A percentile compares a stretch with the other conserved stretches of the same genome.
Evolutionary conservation across 2,888 invertebrate species (phyloP).

Genomic region (Latheticus oryzae): DNA sequence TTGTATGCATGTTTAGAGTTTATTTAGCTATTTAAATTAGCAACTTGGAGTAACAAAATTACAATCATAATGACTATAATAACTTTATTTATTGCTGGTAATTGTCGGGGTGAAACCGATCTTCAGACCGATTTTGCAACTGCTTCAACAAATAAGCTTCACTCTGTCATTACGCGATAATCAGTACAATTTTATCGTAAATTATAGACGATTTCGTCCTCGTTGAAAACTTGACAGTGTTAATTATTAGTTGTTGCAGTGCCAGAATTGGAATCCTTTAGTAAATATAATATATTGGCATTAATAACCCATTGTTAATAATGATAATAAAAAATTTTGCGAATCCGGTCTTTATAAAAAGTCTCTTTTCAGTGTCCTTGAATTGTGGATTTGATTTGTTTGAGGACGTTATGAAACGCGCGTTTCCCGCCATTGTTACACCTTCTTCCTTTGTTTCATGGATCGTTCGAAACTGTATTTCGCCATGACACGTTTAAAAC

Average conservation of each 20-base stretch:
- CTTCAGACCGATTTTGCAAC: slow-evolving; percentile 22
- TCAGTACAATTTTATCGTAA: slow-evolving; percentile 18
- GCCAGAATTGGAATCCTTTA: too few species aligned
- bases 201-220: slow-evolving; percentile 24
- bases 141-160: slow-evolving; percentile 26
- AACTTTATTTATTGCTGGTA: slow-evolving; percentile 36
- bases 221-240: slow-evolving; percentile 1
- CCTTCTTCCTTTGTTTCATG: slow-evolving; percentile 57
- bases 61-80: slow-evolving; percentile 30
- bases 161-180: slow-evolving; percentile 27
- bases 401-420: slow-evolving; percentile 39
- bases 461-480: slow-evolving; percentile 57
- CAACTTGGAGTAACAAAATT: slow-evolving; percentile 17
- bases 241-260: too few species aligned
- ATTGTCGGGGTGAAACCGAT: slow-evolving; percentile 18
- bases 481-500: slow-evolving; percentile 66
- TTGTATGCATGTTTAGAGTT: slow-evolving; percentile 28
- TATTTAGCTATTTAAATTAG: slow-evolving; percentile 26
- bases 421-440: slow-evolving; percentile 47
- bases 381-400: slow-evolving; percentile 32
- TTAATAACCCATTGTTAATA: not conserved
- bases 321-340: slow-evolving; percentile 4
- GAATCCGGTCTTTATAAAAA: slow-evolving; percentile 12
- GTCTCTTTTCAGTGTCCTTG: slow-evolving; percentile 35
- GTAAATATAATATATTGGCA: too few species aligned